Evolutionary conservation across 2,888 invertebrate species (phyloP).

Genomic region (Leptopilina drosophilae): DNA sequence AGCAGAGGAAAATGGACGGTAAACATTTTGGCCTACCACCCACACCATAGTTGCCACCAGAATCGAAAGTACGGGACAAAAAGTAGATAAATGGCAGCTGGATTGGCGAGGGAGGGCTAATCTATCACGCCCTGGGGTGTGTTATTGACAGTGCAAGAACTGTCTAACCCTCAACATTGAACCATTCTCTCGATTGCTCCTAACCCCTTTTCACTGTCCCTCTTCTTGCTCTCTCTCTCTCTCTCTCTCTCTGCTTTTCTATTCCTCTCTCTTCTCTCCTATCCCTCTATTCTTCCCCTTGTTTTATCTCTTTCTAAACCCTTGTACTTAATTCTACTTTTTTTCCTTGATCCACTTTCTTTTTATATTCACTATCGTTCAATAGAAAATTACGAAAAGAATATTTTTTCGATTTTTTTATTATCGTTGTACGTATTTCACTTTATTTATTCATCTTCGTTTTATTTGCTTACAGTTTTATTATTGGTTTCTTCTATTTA

Average conservation of each 20-base stretch:
- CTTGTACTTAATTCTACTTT: too few species aligned
- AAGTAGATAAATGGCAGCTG: slow-evolving; percentile 75
- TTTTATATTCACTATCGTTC: background rate
- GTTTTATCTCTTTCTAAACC: too few species aligned
- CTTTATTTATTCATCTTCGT: too few species aligned
- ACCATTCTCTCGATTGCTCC: slow-evolving; percentile 42
- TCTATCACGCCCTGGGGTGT: slow-evolving; percentile 73
- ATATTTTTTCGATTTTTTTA: too few species aligned
- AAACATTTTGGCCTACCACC: slow-evolving; percentile 69
- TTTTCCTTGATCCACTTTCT: background rate
- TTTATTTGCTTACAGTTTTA: too few species aligned
- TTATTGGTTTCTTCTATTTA: too few species aligned
- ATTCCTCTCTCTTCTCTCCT: slow-evolving; percentile 29
- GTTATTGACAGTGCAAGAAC: slow-evolving; percentile 75
- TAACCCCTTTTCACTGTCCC: slow-evolving; percentile 14
- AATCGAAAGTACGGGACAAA: slow-evolving; percentile 73
- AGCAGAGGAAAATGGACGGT: slow-evolving; percentile 58
- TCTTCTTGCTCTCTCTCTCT: background rate
- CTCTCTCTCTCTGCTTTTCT: background rate
- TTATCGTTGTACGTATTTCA: too few species aligned
- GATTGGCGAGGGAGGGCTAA: slow-evolving; percentile 72
- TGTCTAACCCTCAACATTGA: slow-evolving; percentile 63
- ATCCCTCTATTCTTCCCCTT: background rate
- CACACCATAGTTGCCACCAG: slow-evolving; percentile 64
- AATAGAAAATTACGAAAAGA: background rate